A percentile compares a stretch with the other conserved stretches of the same genome.
phyloP scores from a whole-genome alignment of 2,113 vertebrate genomes.

The Gallinago paraguaiae region DNA sequence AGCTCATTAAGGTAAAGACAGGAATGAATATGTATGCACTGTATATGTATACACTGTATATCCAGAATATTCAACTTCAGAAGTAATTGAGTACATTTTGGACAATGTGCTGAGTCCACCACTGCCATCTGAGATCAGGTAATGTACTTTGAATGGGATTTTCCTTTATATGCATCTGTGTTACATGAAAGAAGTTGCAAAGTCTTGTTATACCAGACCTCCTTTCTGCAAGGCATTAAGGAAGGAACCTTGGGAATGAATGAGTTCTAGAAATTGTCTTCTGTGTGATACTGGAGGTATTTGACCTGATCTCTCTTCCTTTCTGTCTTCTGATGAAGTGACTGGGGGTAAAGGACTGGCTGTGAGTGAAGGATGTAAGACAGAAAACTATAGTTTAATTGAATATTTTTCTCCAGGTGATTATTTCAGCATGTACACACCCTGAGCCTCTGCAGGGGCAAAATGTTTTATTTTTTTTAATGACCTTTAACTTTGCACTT shows the following conservation, averaged over 20 bases:
- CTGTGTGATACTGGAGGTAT: neutral
- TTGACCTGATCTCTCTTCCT: neutral
- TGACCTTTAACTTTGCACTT: neutral
- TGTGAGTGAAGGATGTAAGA: neutral
- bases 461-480: neutral
- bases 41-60: neutral
- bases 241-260: neutral
- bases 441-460: neutral
- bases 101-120: neutral
- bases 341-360: neutral
- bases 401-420: slow-evolving; percentile 26
- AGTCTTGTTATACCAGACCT: neutral
- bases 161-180: neutral
- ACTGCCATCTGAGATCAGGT: neutral
- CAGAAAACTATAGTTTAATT: neutral
- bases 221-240: neutral
- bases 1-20: neutral
- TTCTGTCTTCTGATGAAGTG: neutral
- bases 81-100: neutral
- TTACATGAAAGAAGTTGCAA: neutral
- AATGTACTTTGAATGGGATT: neutral
- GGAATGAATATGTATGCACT: neutral
- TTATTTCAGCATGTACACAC: slow-evolving; percentile 19
- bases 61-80: neutral
- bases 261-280: slow-evolving; percentile 7